Conservation (phyloP, 2,888 invertebrate species). For the Pilophorus perplexus region DNA sequence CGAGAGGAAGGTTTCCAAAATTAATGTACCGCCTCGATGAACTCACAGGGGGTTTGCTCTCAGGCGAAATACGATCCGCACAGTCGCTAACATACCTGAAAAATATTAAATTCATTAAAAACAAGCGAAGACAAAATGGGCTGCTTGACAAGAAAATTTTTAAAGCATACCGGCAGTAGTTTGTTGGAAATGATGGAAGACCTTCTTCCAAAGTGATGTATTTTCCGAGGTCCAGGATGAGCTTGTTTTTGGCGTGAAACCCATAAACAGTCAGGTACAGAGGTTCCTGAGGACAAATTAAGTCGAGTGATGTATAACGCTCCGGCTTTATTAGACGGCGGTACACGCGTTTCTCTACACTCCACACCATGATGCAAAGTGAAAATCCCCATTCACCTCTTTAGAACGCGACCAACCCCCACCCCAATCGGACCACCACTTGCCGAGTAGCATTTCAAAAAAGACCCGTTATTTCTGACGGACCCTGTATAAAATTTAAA, state of each 20-base stretch:
- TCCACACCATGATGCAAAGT: too few relatives aligned
- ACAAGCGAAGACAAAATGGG: not conserved
- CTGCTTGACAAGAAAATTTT: not conserved
- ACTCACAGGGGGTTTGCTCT: slow-evolving; percentile 8
- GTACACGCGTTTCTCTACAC: too few relatives aligned
- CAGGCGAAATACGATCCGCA: not conserved
- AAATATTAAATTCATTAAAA: not conserved
- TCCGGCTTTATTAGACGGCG: too few relatives aligned
- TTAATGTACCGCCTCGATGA: not conserved
- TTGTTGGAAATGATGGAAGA: not conserved
- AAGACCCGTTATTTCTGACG: too few relatives aligned
- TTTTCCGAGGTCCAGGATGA: not conserved
- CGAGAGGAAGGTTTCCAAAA: not conserved
- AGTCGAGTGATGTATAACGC: not conserved
- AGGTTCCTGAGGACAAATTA: slow-evolving; percentile 1
- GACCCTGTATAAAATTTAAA: too few relatives aligned
- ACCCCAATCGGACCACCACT: too few relatives aligned
- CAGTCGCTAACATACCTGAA: slow-evolving; percentile 7
- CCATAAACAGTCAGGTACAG: not conserved
- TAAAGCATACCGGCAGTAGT: slow-evolving; percentile 1
- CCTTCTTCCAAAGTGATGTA: not conserved
- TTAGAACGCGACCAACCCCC: not conserved
- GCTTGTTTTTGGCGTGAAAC: not conserved
- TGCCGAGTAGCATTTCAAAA: too few relatives aligned
- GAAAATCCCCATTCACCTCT: too few relatives aligned